Percentiles rank a stretch among this genome's conserved stretches.
Conservation (phyloP, 2,888 invertebrate species). For the Biston betularia region DNA sequence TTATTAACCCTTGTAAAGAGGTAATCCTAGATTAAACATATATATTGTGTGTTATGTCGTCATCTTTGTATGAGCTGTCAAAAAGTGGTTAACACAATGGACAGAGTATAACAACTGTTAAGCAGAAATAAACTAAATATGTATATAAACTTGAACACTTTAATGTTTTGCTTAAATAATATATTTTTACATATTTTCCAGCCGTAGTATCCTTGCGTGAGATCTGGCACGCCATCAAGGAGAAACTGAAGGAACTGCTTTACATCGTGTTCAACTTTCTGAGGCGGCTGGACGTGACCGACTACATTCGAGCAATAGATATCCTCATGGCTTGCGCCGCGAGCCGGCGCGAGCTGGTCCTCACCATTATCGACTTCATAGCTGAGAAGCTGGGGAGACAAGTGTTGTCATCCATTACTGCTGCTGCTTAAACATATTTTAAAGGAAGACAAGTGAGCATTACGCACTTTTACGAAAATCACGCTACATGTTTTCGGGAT, state of each 20-base stretch:
- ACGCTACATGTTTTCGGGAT: too few species aligned
- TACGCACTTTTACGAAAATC: too few species aligned
- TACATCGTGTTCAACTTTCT: conserved; percentile 72
- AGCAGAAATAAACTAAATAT: too few species aligned
- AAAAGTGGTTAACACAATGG: too few species aligned
- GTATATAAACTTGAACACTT: background rate
- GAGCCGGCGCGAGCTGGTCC: conserved; percentile 64
- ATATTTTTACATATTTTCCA: conserved; percentile 42
- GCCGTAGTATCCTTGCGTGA: conserved; percentile 69
- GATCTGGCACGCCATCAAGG: conserved; percentile 66
- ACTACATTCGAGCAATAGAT: conserved; percentile 63
- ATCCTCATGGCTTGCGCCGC: conserved; percentile 64
- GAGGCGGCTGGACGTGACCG: conserved; percentile 60
- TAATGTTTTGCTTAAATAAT: background rate
- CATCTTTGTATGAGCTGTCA: too few species aligned
- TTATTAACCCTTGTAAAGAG: too few species aligned
- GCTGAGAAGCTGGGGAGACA: conserved; percentile 64
- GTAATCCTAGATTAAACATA: too few species aligned
- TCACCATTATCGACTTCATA: conserved; percentile 71
- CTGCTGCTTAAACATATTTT: conserved; percentile 46
- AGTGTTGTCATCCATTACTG: conserved; percentile 66
- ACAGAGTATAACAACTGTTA: too few species aligned
- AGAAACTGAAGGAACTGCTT: conserved; percentile 64
- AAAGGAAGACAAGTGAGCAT: too few species aligned
- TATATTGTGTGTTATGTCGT: too few species aligned